Evolutionary conservation across 2,797 vertebrate species (phyloP).

Genomic region (Crypturellus tataupa): DNA sequence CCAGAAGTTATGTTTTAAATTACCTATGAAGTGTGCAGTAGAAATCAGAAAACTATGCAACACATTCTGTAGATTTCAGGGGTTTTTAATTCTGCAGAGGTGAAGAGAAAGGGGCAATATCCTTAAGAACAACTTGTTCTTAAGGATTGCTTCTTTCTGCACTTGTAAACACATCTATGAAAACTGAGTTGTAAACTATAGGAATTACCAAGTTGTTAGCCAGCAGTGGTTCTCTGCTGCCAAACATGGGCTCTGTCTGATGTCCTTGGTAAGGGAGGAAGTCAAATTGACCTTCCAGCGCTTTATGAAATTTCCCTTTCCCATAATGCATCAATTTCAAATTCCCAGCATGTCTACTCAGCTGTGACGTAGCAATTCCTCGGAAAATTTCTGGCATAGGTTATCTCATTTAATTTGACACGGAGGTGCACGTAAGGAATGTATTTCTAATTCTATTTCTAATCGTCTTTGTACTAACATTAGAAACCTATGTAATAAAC

Average conservation of each 20-base stretch:
- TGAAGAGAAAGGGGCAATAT: background rate
- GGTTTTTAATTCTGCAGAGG: background rate
- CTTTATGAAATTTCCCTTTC: background rate
- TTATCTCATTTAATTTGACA: background rate
- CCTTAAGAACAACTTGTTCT: background rate
- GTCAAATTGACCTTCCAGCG: background rate
- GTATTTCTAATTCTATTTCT: background rate
- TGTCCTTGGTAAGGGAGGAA: too few species aligned
- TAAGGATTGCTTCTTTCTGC: background rate
- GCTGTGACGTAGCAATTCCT: background rate
- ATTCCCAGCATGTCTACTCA: slow-evolving; percentile 13
- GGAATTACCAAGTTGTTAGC: background rate
- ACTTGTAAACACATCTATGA: background rate
- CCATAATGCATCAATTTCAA: background rate
- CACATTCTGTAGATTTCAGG: background rate
- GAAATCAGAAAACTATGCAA: background rate
- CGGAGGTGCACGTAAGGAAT: background rate
- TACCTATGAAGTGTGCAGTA: background rate
- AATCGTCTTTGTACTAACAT: background rate
- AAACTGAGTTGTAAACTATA: slow-evolving; percentile 4
- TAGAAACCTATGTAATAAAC: background rate
- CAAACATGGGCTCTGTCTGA: background rate
- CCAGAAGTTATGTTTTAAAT: background rate
- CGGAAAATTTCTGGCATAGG: rapidly evolving
- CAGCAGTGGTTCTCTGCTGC: background rate